phyloP scores from a whole-genome alignment of 2,888 invertebrate species.

The Andrena flavipes region DNA sequence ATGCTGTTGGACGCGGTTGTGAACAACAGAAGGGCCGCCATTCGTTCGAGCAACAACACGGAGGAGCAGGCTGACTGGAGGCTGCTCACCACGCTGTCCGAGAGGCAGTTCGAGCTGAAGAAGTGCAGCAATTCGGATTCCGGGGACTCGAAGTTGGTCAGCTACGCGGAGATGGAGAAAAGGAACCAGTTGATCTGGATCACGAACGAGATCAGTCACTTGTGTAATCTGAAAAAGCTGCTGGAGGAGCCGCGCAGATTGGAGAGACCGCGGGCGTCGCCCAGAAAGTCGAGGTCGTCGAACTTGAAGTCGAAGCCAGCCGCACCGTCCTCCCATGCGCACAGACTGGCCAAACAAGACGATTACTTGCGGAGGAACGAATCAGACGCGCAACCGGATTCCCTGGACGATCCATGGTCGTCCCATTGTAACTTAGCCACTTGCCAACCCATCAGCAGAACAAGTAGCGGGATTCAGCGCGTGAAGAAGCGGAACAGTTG shows the following conservation, averaged over 20 bases:
- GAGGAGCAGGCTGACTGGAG: constrained; percentile 83
- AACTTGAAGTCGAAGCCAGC: constrained; percentile 61
- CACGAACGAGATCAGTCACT: constrained; percentile 86
- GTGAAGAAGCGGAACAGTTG: constrained; percentile 80
- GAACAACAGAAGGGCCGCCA: constrained; percentile 64
- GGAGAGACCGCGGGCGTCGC: constrained; percentile 71
- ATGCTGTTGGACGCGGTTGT: constrained; percentile 75
- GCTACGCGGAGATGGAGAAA: constrained; percentile 86
- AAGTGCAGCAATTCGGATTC: constrained; percentile 76
- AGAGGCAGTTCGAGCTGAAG: constrained; percentile 83
- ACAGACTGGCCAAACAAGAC: constrained; percentile 33
- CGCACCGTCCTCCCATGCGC: constrained; percentile 39
- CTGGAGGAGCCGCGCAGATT: constrained; percentile 80
- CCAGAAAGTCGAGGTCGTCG: constrained; percentile 71
- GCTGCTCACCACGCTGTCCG: constrained; percentile 85
- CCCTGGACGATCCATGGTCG: constrained; percentile 80
- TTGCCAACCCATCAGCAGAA: constrained; percentile 56
- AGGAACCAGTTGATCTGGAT: constrained; percentile 87
- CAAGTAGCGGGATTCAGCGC: constrained; percentile 58
- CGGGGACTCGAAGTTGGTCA: constrained; percentile 79
- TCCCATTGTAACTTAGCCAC: constrained; percentile 82
- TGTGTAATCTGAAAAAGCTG: constrained; percentile 85
- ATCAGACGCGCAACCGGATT: constrained; percentile 53
- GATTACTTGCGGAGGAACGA: constrained; percentile 50
- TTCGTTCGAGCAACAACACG: constrained; percentile 71